A percentile compares a stretch with the other conserved stretches of the same genome.
Conservation (phyloP, 2,797 vertebrate species). For the Falco berigora region DNA sequence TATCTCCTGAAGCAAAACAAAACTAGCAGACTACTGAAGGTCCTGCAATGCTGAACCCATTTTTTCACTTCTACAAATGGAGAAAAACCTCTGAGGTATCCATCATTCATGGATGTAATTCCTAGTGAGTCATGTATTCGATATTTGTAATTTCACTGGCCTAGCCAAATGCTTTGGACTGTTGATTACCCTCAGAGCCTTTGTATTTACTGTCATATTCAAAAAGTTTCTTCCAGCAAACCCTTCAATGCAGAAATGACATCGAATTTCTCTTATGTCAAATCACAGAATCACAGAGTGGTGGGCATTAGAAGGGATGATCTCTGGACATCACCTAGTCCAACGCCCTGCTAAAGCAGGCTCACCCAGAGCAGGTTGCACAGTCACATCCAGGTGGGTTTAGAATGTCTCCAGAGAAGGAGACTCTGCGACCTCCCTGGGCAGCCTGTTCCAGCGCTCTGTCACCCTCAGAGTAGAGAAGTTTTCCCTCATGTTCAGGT, state of each 20-base stretch:
- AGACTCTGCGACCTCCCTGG: too few relatives aligned
- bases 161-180: background rate
- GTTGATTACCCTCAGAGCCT: background rate
- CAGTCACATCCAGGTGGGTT: too few relatives aligned
- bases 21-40: background rate
- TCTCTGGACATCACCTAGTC: too few relatives aligned
- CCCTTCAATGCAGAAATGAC: background rate
- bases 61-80: background rate
- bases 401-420: too few relatives aligned
- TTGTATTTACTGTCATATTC: background rate
- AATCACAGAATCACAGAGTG: too few relatives aligned
- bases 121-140: background rate
- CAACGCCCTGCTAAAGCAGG: too few relatives aligned
- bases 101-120: background rate
- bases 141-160: background rate
- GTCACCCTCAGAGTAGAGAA: too few relatives aligned
- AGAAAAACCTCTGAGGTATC: background rate
- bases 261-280: background rate
- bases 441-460: too few relatives aligned
- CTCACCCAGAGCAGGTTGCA: too few relatives aligned
- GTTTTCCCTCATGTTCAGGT: too few relatives aligned
- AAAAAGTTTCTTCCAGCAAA: background rate
- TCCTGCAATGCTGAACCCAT: background rate
- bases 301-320: too few relatives aligned
- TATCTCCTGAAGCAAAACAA: background rate